Conservation (phyloP, 2,113 vertebrate species). For the Aspidoscelis tigris region DNA sequence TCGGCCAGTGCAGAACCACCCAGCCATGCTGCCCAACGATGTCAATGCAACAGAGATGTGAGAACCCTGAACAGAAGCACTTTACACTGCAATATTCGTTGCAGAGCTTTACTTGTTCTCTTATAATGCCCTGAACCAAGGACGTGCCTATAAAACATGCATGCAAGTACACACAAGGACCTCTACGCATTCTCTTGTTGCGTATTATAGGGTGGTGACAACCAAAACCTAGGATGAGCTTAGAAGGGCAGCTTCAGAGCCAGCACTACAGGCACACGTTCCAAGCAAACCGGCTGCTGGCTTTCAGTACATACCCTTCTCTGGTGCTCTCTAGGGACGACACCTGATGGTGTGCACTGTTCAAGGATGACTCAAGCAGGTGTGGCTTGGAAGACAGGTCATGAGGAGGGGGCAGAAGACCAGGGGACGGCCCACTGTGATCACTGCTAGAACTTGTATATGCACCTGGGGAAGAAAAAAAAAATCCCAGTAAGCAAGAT, state of each 20-base stretch:
- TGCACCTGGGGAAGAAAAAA: constrained; percentile 87
- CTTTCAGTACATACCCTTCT: constrained; percentile 84
- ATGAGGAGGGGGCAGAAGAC: constrained; percentile 77
- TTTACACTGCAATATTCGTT: background rate
- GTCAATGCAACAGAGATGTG: no score
- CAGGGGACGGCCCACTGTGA: constrained; percentile 80
- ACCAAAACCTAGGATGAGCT: background rate
- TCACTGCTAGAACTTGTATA: constrained; percentile 82
- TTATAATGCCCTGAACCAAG: no score
- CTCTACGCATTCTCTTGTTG: background rate
- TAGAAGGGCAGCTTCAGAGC: background rate
- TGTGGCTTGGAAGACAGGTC: constrained; percentile 83
- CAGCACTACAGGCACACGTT: background rate
- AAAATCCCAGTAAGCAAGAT: constrained; percentile 60
- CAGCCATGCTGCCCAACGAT: no score
- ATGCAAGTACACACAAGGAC: background rate
- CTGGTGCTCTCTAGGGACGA: constrained; percentile 83
- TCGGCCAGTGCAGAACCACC: no score
- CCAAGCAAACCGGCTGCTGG: background rate
- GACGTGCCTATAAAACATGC: background rate
- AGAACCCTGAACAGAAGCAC: background rate
- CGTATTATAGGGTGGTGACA: background rate
- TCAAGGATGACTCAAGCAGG: constrained; percentile 81
- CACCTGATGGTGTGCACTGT: constrained; percentile 85
- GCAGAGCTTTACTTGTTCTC: background rate